These are phyloP conservation scores for Phaenicophaeus curvirostris DNA, from an alignment of 2,797 vertebrate genomes.

Conservation along the genomic window DNA sequence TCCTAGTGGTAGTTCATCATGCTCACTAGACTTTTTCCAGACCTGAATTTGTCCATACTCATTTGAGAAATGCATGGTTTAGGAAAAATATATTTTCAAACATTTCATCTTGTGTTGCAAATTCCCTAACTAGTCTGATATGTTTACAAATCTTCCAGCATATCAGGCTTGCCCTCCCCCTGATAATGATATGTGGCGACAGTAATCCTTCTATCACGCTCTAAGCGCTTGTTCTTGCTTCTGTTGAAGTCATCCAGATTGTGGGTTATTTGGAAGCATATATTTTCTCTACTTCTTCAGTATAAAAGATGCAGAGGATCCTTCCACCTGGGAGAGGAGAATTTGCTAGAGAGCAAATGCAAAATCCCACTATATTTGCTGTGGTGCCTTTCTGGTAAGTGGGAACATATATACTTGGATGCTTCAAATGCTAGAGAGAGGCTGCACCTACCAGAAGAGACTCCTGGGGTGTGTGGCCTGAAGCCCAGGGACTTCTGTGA, in stretches of 20 bases:
- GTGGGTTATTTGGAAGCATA: neutral
- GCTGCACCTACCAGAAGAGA: neutral
- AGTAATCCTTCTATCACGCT: neutral
- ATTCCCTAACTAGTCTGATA: neutral
- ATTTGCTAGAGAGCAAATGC: neutral
- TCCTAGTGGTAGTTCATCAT: neutral
- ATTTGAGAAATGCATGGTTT: neutral
- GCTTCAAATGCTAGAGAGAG: neutral
- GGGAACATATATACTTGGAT: neutral
- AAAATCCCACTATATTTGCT: neutral
- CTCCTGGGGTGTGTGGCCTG: fast-evolving
- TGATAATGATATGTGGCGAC: neutral
- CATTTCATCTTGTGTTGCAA: neutral
- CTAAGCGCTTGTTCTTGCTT: neutral
- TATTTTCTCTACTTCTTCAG: neutral
- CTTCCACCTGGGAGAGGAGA: neutral
- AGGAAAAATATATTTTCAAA: neutral
- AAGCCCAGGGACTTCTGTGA: neutral
- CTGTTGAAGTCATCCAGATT: neutral
- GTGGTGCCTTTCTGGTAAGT: neutral
- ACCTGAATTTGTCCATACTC: neutral
- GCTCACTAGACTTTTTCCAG: conserved; percentile 9
- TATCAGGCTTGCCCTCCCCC: neutral
- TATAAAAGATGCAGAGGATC: neutral
- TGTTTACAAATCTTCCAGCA: neutral